These are phyloP conservation scores for Ectropis crepuscularia DNA, from an alignment of 2,888 invertebrate species.

Conservation along the genomic window DNA sequence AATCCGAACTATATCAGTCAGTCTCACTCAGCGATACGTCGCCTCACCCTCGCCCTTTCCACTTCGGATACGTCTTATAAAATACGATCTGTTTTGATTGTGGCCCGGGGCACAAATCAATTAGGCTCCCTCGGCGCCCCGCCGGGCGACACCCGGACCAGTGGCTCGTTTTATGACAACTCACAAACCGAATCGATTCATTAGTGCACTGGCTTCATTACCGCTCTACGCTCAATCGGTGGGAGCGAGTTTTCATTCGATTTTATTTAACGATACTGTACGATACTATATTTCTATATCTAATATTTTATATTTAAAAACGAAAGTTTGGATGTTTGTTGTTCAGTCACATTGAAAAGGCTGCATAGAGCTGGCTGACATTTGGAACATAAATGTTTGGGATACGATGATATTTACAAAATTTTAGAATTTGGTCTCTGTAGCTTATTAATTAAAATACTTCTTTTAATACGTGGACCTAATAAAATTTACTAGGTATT, in stretches of 20 bases:
- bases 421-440: no score
- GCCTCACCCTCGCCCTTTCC: conserved; percentile 71
- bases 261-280: conserved; percentile 32
- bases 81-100: conserved; percentile 86
- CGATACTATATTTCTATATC: background rate
- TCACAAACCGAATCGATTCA: conserved; percentile 78
- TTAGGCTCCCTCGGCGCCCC: conserved; percentile 75
- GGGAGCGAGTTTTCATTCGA: conserved; percentile 58
- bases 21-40: conserved; percentile 34
- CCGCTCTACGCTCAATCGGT: conserved; percentile 63
- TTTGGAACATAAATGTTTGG: no score
- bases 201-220: conserved; percentile 82
- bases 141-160: conserved; percentile 78
- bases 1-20: conserved; percentile 46
- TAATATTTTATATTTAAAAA: no score
- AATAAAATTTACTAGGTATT: no score
- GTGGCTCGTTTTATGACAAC: conserved; percentile 84
- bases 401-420: no score
- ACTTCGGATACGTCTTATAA: conserved; percentile 77
- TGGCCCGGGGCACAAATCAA: conserved; percentile 86
- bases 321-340: no score
- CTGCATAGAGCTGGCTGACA: no score
- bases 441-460: no score
- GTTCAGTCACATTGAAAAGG: no score
- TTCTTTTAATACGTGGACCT: no score